phyloP scores from a whole-genome alignment of 1,140 invertebrate species.

The Geopemphigus sp. region DNA sequence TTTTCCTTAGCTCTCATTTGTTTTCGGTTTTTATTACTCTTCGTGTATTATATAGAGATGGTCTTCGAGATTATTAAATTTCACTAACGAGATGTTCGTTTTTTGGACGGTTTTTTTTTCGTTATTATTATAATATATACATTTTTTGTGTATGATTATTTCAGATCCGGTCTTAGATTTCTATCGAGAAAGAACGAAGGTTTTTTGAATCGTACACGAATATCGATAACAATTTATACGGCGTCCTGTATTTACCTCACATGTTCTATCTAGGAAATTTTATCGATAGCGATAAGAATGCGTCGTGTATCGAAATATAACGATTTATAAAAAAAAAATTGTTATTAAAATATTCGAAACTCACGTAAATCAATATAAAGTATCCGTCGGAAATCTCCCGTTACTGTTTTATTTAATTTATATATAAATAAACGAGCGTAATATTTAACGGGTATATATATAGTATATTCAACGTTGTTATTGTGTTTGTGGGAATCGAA shows the following conservation, averaged over 20 bases:
- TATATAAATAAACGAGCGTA: not conserved
- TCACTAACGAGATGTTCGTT: slow-evolving; percentile 33
- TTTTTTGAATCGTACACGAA: slow-evolving; percentile 10
- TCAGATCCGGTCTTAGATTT: not conserved
- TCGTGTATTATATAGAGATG: not conserved
- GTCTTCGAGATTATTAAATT: slow-evolving; percentile 28
- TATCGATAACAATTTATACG: not conserved
- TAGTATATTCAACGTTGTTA: not conserved
- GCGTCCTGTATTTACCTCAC: not conserved
- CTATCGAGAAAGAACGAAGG: not conserved
- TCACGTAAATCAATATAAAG: no score
- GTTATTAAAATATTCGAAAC: no score
- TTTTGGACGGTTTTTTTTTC: slow-evolving; percentile 8
- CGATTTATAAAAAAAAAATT: no score
- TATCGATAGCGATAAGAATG: no score
- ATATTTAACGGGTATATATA: not conserved
- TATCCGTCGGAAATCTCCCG: not conserved
- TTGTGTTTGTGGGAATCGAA: not conserved
- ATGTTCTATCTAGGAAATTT: no score
- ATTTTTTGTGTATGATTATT: not conserved
- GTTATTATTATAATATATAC: not conserved
- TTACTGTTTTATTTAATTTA: not conserved
- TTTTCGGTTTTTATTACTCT: slow-evolving; percentile 30
- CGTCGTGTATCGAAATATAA: no score
- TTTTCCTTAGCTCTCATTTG: slow-evolving; percentile 7